phyloP scores from a whole-genome alignment of 1,140 invertebrate genomes.

The Leptopilina clavipes region DNA sequence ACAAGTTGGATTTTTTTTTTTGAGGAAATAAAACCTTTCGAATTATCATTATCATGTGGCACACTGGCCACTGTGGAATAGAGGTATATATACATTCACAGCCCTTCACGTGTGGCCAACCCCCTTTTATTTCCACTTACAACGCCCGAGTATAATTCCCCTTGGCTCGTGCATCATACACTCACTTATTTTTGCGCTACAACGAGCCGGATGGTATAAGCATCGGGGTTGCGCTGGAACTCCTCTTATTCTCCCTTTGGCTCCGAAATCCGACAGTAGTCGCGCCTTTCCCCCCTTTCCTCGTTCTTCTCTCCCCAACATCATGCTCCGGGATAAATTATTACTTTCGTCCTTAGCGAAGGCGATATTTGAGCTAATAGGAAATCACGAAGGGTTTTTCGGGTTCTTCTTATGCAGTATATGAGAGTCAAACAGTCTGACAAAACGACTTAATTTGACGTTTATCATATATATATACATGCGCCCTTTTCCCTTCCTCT shows the following conservation, averaged over 20 bases:
- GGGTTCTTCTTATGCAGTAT: conserved; percentile 40
- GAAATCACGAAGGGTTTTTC: conserved; percentile 66
- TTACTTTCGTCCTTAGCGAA: conserved; percentile 63
- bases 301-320: too few relatives aligned
- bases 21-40: conserved; percentile 14
- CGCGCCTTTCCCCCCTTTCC: conserved; percentile 38
- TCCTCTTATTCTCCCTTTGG: conserved; percentile 16
- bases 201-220: conserved; percentile 56
- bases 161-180: conserved; percentile 66
- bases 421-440: neutral
- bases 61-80: conserved; percentile 35
- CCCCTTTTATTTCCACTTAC: conserved; percentile 59
- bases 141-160: conserved; percentile 61
- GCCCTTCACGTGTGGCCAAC: conserved; percentile 51
- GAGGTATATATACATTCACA: conserved; percentile 43
- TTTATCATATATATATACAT: conserved; percentile 2
- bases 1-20: conserved; percentile 30
- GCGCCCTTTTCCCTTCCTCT: neutral
- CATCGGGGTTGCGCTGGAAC: conserved; percentile 43
- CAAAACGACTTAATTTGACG: conserved; percentile 31
- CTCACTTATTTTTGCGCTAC: conserved; percentile 70
- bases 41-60: neutral
- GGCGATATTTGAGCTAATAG: conserved; percentile 69
- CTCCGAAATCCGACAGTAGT: conserved; percentile 5
- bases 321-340: conserved; percentile 62